Evolutionary conservation across 1,140 invertebrate genomes (phyloP).

Genomic region (Dendrolimus kikuchii): DNA sequence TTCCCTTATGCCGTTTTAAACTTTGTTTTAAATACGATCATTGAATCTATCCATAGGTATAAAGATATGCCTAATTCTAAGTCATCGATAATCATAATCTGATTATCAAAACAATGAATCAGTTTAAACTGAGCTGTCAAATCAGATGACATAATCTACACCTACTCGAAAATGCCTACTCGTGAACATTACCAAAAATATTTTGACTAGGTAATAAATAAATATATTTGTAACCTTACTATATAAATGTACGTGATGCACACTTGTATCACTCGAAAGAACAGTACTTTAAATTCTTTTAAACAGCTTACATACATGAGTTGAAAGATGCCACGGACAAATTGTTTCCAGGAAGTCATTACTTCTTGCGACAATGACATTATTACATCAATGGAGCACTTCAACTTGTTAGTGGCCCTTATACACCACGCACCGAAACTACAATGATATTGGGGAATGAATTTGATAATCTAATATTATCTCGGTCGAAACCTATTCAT

Average conservation of each 20-base stretch:
- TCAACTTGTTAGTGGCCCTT: conserved; percentile 11
- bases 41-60: no score
- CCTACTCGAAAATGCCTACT: conserved; percentile 9
- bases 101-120: conserved; percentile 3
- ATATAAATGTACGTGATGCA: no score
- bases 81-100: not conserved
- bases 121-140: conserved; percentile 10
- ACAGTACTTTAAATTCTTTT: no score
- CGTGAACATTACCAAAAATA: no score
- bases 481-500: no score
- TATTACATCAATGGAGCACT: conserved; percentile 9
- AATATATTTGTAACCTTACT: no score
- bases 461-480: no score
- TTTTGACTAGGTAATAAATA: no score
- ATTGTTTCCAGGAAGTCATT: conserved; percentile 12
- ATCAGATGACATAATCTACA: conserved; percentile 26
- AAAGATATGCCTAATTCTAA: not conserved
- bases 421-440: not conserved
- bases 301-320: not conserved
- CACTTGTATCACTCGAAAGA: no score
- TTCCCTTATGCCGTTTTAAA: no score
- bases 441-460: no score
- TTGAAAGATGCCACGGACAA: conserved; percentile 5
- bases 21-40: no score
- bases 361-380: conserved; percentile 14